A percentile compares a stretch with the other conserved stretches of the same genome.
Conservation (phyloP, 2,888 invertebrate species). For the Hartigia nigra region DNA sequence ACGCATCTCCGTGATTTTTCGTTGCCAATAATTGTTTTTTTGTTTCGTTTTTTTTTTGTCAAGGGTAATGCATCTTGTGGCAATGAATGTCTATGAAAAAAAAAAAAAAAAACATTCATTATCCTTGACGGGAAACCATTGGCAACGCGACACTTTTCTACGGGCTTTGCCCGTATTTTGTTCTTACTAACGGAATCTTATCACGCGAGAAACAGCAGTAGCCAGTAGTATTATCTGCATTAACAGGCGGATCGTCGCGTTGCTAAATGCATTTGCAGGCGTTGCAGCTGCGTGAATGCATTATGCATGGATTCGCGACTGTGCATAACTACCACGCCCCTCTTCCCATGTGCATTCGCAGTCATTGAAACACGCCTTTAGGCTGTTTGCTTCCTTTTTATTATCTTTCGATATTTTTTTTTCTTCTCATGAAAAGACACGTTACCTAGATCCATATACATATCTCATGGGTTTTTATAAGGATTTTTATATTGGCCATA, state of each 20-base stretch:
- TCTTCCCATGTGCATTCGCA: neutral
- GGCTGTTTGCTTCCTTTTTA: neutral
- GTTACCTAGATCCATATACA: neutral
- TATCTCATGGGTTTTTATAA: neutral
- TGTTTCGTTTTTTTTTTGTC: too few relatives aligned
- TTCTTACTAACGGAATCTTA: neutral
- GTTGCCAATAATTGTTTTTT: too few relatives aligned
- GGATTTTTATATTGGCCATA: neutral
- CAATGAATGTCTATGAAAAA: too few relatives aligned
- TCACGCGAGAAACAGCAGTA: neutral
- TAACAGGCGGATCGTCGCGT: constrained; percentile 8
- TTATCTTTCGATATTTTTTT: neutral
- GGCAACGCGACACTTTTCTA: too few relatives aligned
- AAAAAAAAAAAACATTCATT: too few relatives aligned
- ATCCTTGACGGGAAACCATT: too few relatives aligned
- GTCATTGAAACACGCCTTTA: neutral
- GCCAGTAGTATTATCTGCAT: neutral
- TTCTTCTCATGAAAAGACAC: neutral
- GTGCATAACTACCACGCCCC: constrained; percentile 11
- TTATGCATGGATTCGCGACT: constrained; percentile 12
- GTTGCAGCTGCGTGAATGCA: constrained; percentile 9
- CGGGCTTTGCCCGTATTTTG: neutral
- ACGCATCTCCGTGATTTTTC: neutral
- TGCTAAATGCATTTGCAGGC: constrained; percentile 9
- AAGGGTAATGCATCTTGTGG: too few relatives aligned